A percentile compares a stretch with the other conserved stretches of the same genome.
phyloP scores from a whole-genome alignment of 1,140 invertebrate genomes.

The Drosophila pachea region DNA sequence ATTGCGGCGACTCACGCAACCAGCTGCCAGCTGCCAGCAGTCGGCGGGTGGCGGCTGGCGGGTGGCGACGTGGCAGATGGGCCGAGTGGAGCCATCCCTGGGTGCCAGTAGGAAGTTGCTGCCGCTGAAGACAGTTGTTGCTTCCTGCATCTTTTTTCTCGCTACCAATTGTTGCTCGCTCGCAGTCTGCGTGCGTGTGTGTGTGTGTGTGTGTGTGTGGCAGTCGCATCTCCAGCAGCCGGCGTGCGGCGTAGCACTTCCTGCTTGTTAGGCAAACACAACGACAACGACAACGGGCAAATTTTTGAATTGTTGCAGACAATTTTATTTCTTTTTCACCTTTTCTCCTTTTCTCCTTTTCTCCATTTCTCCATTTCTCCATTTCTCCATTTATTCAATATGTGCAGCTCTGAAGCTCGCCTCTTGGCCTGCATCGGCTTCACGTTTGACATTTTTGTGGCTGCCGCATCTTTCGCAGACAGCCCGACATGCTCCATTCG shows the following conservation, averaged over 20 bases:
- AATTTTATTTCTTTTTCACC: constrained; percentile 30
- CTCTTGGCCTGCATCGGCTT: constrained; percentile 51
- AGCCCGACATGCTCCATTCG: constrained; percentile 43
- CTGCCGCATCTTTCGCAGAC: constrained; percentile 45
- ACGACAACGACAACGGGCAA: constrained; percentile 53
- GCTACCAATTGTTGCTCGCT: constrained; percentile 48
- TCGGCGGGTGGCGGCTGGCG: background rate
- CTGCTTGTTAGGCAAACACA: constrained; percentile 72
- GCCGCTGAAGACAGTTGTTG: constrained; percentile 47
- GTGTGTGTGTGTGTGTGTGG: constrained; percentile 10
- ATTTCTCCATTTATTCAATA: background rate
- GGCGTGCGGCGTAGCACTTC: constrained; percentile 61
- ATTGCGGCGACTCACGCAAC: constrained; percentile 55
- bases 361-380: background rate
- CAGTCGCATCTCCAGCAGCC: constrained; percentile 52
- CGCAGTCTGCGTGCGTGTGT: constrained; percentile 9
- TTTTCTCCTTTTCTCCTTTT: background rate
- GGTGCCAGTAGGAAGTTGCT: constrained; percentile 63
- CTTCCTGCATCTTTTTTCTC: constrained; percentile 73
- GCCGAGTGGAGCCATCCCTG: constrained; percentile 27
- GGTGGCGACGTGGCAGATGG: background rate
- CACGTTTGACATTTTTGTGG: constrained; percentile 71
- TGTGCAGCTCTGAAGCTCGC: constrained; percentile 19
- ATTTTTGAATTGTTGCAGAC: constrained; percentile 67
- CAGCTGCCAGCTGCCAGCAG: constrained; percentile 13